These are phyloP conservation scores for Phrixothrix hirtus DNA, from an alignment of 2,888 invertebrate species.

Conservation along the genomic window DNA sequence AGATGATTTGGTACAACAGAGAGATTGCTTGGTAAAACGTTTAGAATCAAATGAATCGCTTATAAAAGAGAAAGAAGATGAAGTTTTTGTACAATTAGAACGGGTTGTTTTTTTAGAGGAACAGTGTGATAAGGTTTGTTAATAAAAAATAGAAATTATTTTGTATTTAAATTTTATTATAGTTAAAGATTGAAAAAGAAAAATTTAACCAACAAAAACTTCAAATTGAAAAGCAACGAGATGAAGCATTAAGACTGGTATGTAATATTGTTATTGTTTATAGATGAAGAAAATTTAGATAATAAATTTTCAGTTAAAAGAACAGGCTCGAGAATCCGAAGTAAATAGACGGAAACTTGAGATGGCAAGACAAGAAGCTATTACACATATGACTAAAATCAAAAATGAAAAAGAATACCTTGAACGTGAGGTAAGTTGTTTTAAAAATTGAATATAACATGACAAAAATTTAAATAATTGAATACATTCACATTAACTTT, in stretches of 20 bases:
- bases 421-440: slow-evolving; percentile 59
- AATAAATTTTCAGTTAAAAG: slow-evolving; percentile 58
- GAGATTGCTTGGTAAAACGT: slow-evolving; percentile 58
- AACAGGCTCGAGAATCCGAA: slow-evolving; percentile 63
- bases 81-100: slow-evolving; percentile 64
- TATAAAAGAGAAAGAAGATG: slow-evolving; percentile 64
- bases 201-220: slow-evolving; percentile 56
- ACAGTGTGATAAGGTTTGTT: slow-evolving; percentile 59
- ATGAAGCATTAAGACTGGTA: slow-evolving; percentile 57
- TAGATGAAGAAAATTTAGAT: not conserved
- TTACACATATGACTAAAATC: slow-evolving; percentile 63
- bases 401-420: slow-evolving; percentile 62
- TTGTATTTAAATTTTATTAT: slow-evolving; percentile 36
- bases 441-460: too few species aligned
- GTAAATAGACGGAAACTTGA: slow-evolving; percentile 61
- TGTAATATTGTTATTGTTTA: slow-evolving; percentile 27
- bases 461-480: too few species aligned
- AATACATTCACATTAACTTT: too few species aligned
- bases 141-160: slow-evolving; percentile 14
- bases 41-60: slow-evolving; percentile 62
- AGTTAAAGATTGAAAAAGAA: slow-evolving; percentile 58
- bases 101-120: slow-evolving; percentile 63
- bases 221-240: slow-evolving; percentile 56
- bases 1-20: slow-evolving; percentile 60
- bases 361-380: slow-evolving; percentile 62